A percentile compares a stretch with the other conserved stretches of the same genome.
These are phyloP conservation scores for Probosciger aterrimus DNA, from an alignment of 2,113 vertebrate species.

Conservation along the genomic window DNA sequence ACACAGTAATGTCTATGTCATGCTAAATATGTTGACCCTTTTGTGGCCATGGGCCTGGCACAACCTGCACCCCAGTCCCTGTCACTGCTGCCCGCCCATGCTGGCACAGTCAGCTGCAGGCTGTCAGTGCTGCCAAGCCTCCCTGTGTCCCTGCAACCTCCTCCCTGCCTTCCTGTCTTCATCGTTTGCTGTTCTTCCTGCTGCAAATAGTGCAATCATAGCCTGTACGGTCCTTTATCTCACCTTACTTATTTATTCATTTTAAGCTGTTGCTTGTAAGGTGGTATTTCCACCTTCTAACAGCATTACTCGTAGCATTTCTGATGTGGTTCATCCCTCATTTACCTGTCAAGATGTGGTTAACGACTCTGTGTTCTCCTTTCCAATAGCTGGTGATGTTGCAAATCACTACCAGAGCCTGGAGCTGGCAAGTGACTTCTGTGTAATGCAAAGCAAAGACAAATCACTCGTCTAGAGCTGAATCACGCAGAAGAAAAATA, in stretches of 20 bases:
- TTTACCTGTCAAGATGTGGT: not conserved
- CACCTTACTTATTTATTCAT: not conserved
- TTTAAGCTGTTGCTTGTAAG: not conserved
- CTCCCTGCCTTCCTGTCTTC: not conserved
- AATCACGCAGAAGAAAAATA: not conserved
- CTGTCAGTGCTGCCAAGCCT: not conserved
- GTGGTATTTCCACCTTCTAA: not conserved
- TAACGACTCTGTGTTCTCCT: not conserved
- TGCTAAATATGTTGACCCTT: not conserved
- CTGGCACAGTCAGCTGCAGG: fast-evolving
- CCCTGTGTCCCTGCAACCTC: not conserved
- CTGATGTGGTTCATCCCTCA: not conserved
- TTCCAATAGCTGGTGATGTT: not conserved
- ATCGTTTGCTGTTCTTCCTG: not conserved
- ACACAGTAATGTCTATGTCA: not conserved
- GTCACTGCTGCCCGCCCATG: not conserved
- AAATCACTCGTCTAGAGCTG: not conserved
- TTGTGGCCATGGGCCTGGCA: not conserved
- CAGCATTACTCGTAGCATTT: not conserved
- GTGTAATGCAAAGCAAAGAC: not conserved
- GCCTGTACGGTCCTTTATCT: not conserved
- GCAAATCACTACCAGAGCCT: not conserved
- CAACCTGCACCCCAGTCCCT: fast-evolving
- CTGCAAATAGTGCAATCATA: not conserved
- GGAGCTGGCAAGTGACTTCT: not conserved